Evolutionary conservation across 2,113 vertebrate genomes (phyloP).

Genomic region (Sander vitreus): DNA sequence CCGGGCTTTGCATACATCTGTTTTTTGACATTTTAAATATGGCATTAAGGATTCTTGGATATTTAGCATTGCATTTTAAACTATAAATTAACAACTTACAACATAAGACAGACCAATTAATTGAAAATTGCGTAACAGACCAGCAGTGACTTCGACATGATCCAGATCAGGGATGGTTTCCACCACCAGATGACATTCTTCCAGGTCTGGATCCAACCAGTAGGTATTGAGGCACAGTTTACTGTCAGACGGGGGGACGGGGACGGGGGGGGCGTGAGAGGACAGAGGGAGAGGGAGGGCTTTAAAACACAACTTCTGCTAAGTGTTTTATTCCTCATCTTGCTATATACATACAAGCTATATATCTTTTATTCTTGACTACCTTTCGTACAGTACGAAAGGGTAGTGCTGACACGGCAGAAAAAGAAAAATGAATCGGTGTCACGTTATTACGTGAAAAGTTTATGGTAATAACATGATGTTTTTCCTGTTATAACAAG

Average conservation of each 20-base stretch:
- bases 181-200: conserved; percentile 82
- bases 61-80: background rate
- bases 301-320: background rate
- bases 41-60: background rate
- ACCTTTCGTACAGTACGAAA: no score
- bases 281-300: background rate
- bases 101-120: background rate
- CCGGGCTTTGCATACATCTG: background rate
- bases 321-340: background rate
- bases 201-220: conserved; percentile 84
- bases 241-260: conserved; percentile 55
- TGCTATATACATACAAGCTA: background rate
- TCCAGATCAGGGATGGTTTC: conserved; percentile 81
- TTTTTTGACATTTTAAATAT: background rate
- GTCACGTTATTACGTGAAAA: no score
- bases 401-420: no score
- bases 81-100: background rate
- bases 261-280: background rate
- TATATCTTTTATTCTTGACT: background rate
- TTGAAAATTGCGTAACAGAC: conserved; percentile 72
- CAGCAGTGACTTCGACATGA: conserved; percentile 80
- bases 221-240: conserved; percentile 69
- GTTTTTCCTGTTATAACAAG: no score
- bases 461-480: no score
- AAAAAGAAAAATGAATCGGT: no score